Conservation (phyloP, 1,140 invertebrate genomes). For the Gonatopus flavifemur region DNA sequence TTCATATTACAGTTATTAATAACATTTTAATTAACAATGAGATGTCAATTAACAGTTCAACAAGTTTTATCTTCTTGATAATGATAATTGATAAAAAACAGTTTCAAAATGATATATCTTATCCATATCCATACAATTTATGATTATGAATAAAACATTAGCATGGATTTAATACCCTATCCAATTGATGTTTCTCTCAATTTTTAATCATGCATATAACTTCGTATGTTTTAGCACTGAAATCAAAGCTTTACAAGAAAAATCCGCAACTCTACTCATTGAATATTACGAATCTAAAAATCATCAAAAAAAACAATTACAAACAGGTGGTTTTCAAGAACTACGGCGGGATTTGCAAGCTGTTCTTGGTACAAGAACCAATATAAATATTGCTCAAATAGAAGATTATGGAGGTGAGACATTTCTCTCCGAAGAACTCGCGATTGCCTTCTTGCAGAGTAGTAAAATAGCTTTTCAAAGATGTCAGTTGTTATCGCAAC, state of each 20-base stretch:
- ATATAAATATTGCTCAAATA: slow-evolving; percentile 90
- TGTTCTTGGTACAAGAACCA: slow-evolving; percentile 85
- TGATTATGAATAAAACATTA: neutral
- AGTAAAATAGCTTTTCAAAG: slow-evolving; percentile 88
- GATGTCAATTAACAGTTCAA: no score
- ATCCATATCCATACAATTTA: neutral
- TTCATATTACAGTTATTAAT: neutral
- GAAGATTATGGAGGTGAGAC: slow-evolving; percentile 97
- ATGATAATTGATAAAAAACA: neutral
- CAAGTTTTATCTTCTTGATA: no score
- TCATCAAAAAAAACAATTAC: slow-evolving; percentile 90
- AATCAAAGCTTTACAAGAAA: slow-evolving; percentile 74
- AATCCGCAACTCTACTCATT: slow-evolving; percentile 73
- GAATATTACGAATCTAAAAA: slow-evolving; percentile 92
- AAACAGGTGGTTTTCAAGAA: slow-evolving; percentile 84
- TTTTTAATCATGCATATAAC: no score
- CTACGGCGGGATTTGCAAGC: slow-evolving; percentile 91
- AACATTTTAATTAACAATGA: slow-evolving; percentile 16
- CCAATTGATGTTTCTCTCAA: neutral
- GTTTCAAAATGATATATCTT: neutral
- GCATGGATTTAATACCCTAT: neutral
- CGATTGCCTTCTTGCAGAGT: slow-evolving; percentile 89
- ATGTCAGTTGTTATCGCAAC: slow-evolving; percentile 82
- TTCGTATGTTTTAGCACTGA: slow-evolving; percentile 65
- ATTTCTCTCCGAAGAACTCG: slow-evolving; percentile 95